Evolutionary conservation across 1,140 invertebrate species (phyloP).

Genomic region (Drosophila pseudoananassae): DNA sequence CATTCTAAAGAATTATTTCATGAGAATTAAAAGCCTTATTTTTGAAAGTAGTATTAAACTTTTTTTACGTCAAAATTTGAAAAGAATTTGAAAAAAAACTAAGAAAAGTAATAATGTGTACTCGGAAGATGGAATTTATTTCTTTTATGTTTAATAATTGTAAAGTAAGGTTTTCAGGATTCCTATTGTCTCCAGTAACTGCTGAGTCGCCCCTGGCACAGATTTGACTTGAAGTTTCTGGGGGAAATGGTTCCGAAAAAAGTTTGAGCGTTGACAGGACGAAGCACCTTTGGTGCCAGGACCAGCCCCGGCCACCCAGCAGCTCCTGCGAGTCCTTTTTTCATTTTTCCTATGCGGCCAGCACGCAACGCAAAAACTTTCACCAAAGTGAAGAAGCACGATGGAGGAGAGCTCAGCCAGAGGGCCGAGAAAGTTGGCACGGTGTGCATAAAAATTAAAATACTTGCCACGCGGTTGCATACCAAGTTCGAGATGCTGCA

Average conservation of each 20-base stretch:
- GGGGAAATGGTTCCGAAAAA: conserved; percentile 34
- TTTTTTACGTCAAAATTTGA: too few relatives aligned
- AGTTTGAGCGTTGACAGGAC: conserved; percentile 50
- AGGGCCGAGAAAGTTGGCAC: conserved; percentile 51
- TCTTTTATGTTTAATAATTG: neutral
- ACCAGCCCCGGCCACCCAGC: conserved; percentile 1
- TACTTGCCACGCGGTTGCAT: conserved; percentile 69
- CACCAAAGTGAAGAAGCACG: conserved; percentile 44
- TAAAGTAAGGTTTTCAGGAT: neutral
- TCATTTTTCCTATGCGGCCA: conserved; percentile 34
- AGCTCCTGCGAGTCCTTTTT: conserved; percentile 8
- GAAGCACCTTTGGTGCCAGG: conserved; percentile 18
- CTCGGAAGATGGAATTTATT: neutral
- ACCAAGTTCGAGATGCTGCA: conserved; percentile 33
- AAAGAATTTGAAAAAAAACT: too few relatives aligned
- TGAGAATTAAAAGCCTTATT: too few relatives aligned
- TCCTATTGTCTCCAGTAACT: conserved; percentile 25
- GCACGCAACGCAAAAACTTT: conserved; percentile 69
- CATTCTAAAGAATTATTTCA: too few relatives aligned
- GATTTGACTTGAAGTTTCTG: conserved; percentile 28
- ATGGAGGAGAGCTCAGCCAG: conserved; percentile 20
- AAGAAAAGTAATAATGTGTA: neutral
- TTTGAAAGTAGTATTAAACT: too few relatives aligned
- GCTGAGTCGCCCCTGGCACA: conserved; percentile 38
- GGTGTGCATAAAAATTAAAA: conserved; percentile 78